Base-by-base conservation (phyloP, 2,113 vertebrate genomes). In the Caranx ignobilis region DNA sequence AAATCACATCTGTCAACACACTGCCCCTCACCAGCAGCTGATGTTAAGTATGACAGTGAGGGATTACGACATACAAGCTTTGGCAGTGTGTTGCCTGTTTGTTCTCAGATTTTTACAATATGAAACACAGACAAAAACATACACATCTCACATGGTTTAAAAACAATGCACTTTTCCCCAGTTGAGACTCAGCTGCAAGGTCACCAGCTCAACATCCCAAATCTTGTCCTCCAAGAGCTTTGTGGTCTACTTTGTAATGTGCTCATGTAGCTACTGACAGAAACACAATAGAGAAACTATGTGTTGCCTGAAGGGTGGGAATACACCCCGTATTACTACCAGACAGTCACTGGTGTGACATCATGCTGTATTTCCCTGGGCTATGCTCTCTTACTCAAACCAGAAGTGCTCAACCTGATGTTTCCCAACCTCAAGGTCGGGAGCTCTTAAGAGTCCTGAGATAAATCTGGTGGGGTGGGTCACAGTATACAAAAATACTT, bases 261-360 rank as follows among this genome's bases (percentile, higher is more conserved):
- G 10, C 69, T 87, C 71, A 65, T 85, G 79, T n/a, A 77, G 74
- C 8, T 45, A 15, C 76, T 87, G 64, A 82, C 78, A 92, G 69
- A 81, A 75, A 77, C 26, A 87, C 86, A 89, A 91, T 68, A 63
- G 80, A 79, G 78, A 84, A 91, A 86, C 66, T 39, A 90, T 84
- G 86, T 87, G 77, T 75, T 70, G 84, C 71, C 89, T 63, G 11
- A 63, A 77, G 85, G 75, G 61, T 37, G 31, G 64, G 79, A 74
- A 78, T 62, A 81, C 87, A 82, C 79, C 79, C 81, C 82, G 68
- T 85, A 79, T 76, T 88, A 86, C 85, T 75, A 84, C 73, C 80
- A 84, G 52, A n/a, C 52, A 54, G n/a, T 3, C 5, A 11, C 11
- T 54, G 26, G 6, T 57, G 86, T 92, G 87, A 92, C 86, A 88